These are phyloP conservation scores for Drosophila longiperda DNA, from an alignment of 2,888 invertebrate species.

Conservation along the genomic window DNA sequence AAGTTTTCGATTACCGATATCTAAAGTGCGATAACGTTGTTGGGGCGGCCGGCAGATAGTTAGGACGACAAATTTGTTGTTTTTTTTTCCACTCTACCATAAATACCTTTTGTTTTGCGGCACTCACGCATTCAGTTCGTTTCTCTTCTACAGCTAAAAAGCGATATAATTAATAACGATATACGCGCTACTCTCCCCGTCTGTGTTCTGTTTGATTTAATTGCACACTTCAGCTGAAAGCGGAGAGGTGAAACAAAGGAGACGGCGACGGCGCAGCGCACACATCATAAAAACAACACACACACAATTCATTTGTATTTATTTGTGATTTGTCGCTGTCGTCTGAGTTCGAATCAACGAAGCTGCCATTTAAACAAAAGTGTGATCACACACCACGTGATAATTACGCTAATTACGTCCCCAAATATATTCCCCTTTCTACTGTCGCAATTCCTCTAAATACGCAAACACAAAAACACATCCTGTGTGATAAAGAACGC, in stretches of 20 bases:
- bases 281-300: constrained; percentile 42
- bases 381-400: constrained; percentile 67
- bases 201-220: constrained; percentile 46
- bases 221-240: constrained; percentile 53
- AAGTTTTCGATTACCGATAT: background rate
- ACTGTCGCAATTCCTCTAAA: background rate
- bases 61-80: constrained; percentile 47
- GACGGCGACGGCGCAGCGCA: constrained; percentile 57
- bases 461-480: constrained; percentile 11
- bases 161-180: constrained; percentile 41
- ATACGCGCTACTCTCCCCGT: constrained; percentile 45
- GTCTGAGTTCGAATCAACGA: constrained; percentile 38
- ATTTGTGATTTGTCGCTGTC: constrained; percentile 46
- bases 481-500: constrained; percentile 36
- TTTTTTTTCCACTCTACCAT: constrained; percentile 61
- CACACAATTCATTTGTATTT: constrained; percentile 51
- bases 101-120: constrained; percentile 68
- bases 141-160: constrained; percentile 60
- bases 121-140: constrained; percentile 66
- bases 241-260: constrained; percentile 73
- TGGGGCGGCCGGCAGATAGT: constrained; percentile 51
- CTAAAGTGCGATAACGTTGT: constrained; percentile 11
- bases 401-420: constrained; percentile 53
- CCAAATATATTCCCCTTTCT: constrained; percentile 13
- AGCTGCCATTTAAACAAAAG: constrained; percentile 29